Evolutionary conservation across 2,797 vertebrate genomes (phyloP), one percentile per base, ranked within the genome.

Genomic region (Pagetopsis macropterus): DNA sequence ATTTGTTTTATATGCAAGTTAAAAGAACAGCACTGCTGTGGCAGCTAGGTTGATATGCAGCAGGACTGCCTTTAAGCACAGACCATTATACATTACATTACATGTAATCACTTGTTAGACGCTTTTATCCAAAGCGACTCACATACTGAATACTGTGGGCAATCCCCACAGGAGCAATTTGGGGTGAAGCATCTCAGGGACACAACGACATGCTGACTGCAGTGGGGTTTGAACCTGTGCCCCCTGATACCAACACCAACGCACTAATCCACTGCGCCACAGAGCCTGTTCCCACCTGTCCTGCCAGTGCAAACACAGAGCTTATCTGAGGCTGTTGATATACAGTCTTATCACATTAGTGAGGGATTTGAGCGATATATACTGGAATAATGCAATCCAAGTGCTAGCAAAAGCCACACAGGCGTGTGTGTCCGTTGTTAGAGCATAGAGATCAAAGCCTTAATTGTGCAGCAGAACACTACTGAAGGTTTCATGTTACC

Each of bases 291-390:
- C 41, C 46, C 71, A 27, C 23, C 23, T 27, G 23, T 27, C 23
- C 23, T 27, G 23, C 23, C 23, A 27, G 23, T 27, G 23, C 23
- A 27, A 27, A 27, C 23, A 23, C 3, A 27, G 23, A 27, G 23
- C 23, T 27, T 27, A 76, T 61, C 51, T 68, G 16, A 11, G 11
- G 61, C 33, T 77, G 66, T 46, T 65, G 48, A 71, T 75, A 71
- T 75, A 65, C n/a, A 76, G 62, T 45, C 74, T 87, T 75, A 43
- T 82, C 64, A 84, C 68, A 57, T 86, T 59, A 84, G 55, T n/a
- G 60, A 52, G 11, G 49, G 74, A 84, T 81, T 67, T 33, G 16
- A 76, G 9, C 6, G 3, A 51, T 58, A 50, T 43, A 52, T 44
- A 31, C 21, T 23, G 63, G 27, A 63, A 83, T 72, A 23, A 60